phyloP scores from a whole-genome alignment of 2,888 invertebrate genomes.

The Tetrapedia diversipes region DNA sequence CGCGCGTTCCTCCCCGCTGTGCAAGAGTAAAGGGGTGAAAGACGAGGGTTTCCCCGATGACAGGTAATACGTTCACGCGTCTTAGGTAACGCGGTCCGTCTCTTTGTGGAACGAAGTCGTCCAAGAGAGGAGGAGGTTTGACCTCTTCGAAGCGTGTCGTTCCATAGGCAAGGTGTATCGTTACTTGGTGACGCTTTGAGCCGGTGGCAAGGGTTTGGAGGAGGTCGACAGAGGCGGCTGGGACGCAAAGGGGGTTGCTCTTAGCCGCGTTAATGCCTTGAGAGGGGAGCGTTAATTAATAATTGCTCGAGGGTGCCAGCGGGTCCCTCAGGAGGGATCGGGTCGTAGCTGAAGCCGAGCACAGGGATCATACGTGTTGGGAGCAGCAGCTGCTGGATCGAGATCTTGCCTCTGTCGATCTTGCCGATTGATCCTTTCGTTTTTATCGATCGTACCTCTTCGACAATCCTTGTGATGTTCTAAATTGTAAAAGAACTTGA shows the following conservation, averaged over 20 bases:
- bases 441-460: not conserved
- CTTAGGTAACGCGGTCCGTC: slow-evolving; percentile 63
- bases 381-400: slow-evolving; percentile 31
- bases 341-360: slow-evolving; percentile 33
- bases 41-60: slow-evolving; percentile 21
- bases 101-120: slow-evolving; percentile 75
- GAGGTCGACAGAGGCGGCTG: slow-evolving; percentile 57
- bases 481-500: not conserved
- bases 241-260: slow-evolving; percentile 74
- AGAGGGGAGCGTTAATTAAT: slow-evolving; percentile 83
- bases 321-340: slow-evolving; percentile 48
- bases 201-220: slow-evolving; percentile 72
- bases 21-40: not conserved
- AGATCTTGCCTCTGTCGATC: slow-evolving; percentile 65
- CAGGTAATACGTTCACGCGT: slow-evolving; percentile 57
- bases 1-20: not conserved
- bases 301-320: slow-evolving; percentile 80
- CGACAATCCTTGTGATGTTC: not conserved
- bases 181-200: slow-evolving; percentile 80
- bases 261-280: slow-evolving; percentile 82
- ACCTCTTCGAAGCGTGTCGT: slow-evolving; percentile 66
- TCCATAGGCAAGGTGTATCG: slow-evolving; percentile 78
- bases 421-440: slow-evolving; percentile 11
- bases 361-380: slow-evolving; percentile 57
- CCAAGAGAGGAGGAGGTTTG: slow-evolving; percentile 62